A percentile compares a stretch with the other conserved stretches of the same genome.
Conservation (phyloP, 2,113 vertebrate species). For the Pipa parva region DNA sequence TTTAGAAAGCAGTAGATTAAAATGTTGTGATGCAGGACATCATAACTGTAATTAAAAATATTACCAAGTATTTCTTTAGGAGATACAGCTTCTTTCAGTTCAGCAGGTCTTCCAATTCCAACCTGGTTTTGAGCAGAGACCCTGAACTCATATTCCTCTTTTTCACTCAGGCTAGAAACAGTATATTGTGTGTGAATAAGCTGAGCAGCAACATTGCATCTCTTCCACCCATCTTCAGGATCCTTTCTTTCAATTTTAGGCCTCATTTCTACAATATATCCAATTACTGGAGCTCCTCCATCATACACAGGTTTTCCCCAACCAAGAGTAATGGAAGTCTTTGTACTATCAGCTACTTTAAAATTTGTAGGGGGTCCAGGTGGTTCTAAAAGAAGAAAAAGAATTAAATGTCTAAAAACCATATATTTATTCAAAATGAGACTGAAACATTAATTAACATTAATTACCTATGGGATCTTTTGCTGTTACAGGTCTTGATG, state of each 20-base stretch:
- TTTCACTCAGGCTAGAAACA: slow-evolving; percentile 80
- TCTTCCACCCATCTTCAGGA: slow-evolving; percentile 87
- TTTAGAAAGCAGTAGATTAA: slow-evolving; percentile 21
- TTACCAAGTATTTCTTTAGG: slow-evolving; percentile 92
- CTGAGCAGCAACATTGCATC: slow-evolving; percentile 90
- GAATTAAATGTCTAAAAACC: slow-evolving; percentile 24
- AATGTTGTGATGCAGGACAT: slow-evolving; percentile 1
- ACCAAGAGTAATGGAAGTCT: slow-evolving; percentile 75
- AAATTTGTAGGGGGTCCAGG: slow-evolving; percentile 89
- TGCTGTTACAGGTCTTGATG: slow-evolving; percentile 83
- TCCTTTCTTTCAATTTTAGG: slow-evolving; percentile 71
- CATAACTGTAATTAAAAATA: slow-evolving; percentile 15
- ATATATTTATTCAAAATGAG: slow-evolving; percentile 37
- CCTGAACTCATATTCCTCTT: slow-evolving; percentile 87
- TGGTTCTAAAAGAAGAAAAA: slow-evolving; percentile 69
- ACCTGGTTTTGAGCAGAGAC: slow-evolving; percentile 97
- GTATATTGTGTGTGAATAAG: slow-evolving; percentile 86
- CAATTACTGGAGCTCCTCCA: slow-evolving; percentile 90
- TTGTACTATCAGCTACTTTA: slow-evolving; percentile 89
- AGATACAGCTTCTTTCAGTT: slow-evolving; percentile 80
- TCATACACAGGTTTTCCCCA: slow-evolving; percentile 92
- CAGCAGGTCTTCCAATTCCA: slow-evolving; percentile 86
- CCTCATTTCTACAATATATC: slow-evolving; percentile 91
- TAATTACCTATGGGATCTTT: slow-evolving; percentile 87
- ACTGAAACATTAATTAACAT: neutral